Conservation (phyloP, 2,888 invertebrate species). For the Hoplodrina ambigua region DNA sequence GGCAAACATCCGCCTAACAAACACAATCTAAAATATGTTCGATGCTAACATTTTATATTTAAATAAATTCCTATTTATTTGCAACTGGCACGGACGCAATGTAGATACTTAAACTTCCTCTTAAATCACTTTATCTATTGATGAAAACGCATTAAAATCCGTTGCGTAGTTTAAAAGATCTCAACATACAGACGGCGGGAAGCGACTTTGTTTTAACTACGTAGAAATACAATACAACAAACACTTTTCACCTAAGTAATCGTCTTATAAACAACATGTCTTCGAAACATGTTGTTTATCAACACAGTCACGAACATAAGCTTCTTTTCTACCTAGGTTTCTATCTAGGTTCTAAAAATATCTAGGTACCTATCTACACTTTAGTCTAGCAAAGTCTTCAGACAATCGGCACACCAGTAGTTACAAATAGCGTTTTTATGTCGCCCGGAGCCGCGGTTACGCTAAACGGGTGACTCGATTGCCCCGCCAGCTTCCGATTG, state of each 20-base stretch:
- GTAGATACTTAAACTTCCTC: no score
- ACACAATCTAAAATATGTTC: no score
- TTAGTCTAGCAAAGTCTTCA: conserved; percentile 19
- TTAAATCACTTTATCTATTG: no score
- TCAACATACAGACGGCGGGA: no score
- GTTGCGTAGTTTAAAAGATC: no score
- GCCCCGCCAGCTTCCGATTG: conserved; percentile 62
- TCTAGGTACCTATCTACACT: neutral
- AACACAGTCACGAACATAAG: conserved; percentile 8
- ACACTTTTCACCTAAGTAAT: neutral
- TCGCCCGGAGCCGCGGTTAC: conserved; percentile 74
- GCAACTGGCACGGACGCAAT: no score
- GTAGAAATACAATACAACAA: neutral
- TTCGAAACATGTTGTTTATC: neutral
- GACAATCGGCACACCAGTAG: conserved; percentile 66
- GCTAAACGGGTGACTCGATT: conserved; percentile 81
- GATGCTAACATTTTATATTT: no score
- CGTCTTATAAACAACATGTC: conserved; percentile 8
- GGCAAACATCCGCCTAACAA: no score
- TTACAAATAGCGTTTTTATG: conserved; percentile 82
- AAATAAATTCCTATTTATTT: no score
- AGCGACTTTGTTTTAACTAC: no score
- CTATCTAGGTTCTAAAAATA: neutral
- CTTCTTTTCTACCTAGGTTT: neutral
- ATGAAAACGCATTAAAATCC: no score